Evolutionary conservation across 1,140 invertebrate species (phyloP), one percentile per base, ranked within the genome.

Genomic region (Zeugodacus cucurbitae): DNA sequence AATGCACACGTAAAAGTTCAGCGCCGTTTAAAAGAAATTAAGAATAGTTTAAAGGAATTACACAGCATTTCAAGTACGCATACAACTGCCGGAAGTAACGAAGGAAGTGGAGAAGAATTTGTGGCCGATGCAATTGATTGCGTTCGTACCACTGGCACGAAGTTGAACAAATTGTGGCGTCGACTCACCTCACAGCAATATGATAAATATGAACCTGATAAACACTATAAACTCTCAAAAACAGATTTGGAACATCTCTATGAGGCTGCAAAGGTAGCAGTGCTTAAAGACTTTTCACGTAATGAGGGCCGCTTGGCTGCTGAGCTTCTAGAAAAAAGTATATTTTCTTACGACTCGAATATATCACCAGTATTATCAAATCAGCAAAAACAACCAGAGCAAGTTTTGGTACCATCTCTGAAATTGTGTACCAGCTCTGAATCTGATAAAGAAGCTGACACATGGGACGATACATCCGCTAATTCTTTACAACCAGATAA

Each of bases 81-180:
- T 26, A 87, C 85, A 41, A 87, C 64, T 8, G 78, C 20, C 34
- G 26, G 58, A 86, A 37, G 54, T 29, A 48, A 48, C 48, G 29
- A 85, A 48, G 87, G 7, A 3, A 87, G n/a, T 59, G 34, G 34
- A 62, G 48, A 59, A 20, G 57, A 86, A 48, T 85, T 34, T 29
- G 37, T 32, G 41, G 7, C 14, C 17, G 37, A 29, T 26, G 37
- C 41, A n/a, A 29, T 85, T 6, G 89, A 89, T 48, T 87, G 54
- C 54, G 89, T 90, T 20, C 87, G 88, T 11, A 88, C 87, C n/a
- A 87, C 82, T 67, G 90, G 90, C 14, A 58, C 14, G n/a, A 89
- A 90, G 87, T 88, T 90, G 48, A 90, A 90, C 89, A 90, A 90
- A 74, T 37, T 90, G 3, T 90, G 90, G 90, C 82, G 78, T n/a